Base-by-base conservation (phyloP, 2,888 invertebrate species). In the Ichneumoninae sp. region DNA sequence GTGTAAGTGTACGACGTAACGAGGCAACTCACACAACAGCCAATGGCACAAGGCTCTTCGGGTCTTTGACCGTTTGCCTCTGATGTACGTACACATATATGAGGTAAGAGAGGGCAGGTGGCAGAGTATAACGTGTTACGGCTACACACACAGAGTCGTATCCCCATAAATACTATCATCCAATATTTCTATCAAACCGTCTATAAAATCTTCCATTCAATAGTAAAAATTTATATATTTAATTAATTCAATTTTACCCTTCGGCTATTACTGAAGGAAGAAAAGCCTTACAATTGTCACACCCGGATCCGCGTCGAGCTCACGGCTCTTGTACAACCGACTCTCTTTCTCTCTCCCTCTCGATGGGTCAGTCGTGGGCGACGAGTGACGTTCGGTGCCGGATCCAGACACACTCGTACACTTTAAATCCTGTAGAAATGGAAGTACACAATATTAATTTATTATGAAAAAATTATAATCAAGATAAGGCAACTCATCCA, bases 311-410 rank as follows among this genome's bases (percentile, higher is more conserved):
- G 85, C 85, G 78, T 82, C 86, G 63, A 16, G 63, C 26, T 63
- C 63, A 13, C 33, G 63, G 52, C n/a, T 52, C 19, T 19, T 52
- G 16, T n/a, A 19, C 16, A n/a, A n/a, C n/a, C n/a, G n/a, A 87
- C 85, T 87, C 40, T 40, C 40, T 7, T 8, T 40, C 40, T 40
- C 40, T 40, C 10, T 10, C 78, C 81, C 81, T 86, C 87, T 87
- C 85, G 83, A 88, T 87, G 86, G 89, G 88, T 86, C 87, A 85
- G 85, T 85, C 47, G 71, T 71, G 83, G 81, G 83, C 83, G 85
- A 88, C 87, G 83, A 87, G 85, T 86, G 86, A 86, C 85, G 88
- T 74, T 84, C 87, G 86, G 88, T 87, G 81, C 82, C 87, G 87
- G 86, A 87, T 19, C 71, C 63, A 73, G 16, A 52, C n/a, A 54